phyloP scores from a whole-genome alignment of 2,888 invertebrate species.

The Drosophila mulleri region DNA sequence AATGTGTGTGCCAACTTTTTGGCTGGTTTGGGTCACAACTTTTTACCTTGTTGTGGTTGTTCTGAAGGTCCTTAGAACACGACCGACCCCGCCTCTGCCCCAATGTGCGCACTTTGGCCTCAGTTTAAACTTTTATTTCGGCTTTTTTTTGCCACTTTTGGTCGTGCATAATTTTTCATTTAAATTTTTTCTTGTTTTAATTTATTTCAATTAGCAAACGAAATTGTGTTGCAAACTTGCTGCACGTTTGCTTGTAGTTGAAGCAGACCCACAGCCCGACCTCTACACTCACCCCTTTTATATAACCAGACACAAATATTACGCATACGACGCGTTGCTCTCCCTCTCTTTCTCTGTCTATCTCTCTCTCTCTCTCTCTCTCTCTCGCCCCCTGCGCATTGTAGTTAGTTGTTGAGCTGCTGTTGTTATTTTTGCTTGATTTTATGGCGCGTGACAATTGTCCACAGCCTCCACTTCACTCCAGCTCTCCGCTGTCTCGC shows the following conservation, averaged over 20 bases:
- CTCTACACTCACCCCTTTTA: conserved; percentile 1
- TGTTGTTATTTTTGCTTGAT: conserved; percentile 60
- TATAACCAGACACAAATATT: conserved; percentile 35
- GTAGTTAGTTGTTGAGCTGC: conserved; percentile 28
- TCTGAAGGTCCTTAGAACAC: conserved; percentile 9
- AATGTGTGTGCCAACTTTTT: conserved; percentile 35
- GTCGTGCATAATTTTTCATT: conserved; percentile 59
- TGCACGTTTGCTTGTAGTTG: conserved; percentile 10
- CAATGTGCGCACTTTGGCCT: neutral
- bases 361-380: too few species aligned
- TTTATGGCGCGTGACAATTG: conserved; percentile 81
- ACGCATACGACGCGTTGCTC: conserved; percentile 67
- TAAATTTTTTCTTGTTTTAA: conserved; percentile 63
- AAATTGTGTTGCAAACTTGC: conserved; percentile 64
- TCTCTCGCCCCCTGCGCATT: neutral
- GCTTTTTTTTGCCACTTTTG: conserved; percentile 16
- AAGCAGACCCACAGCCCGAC: neutral
- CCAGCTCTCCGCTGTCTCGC: neutral
- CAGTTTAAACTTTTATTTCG: conserved; percentile 12
- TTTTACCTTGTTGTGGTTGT: conserved; percentile 70
- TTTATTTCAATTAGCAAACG: conserved; percentile 77
- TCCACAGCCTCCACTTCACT: conserved; percentile 42
- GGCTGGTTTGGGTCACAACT: conserved; percentile 42
- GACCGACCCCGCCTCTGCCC: neutral
- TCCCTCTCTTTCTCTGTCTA: too few species aligned